These are phyloP conservation scores for Antedon mediterranea DNA, from an alignment of 53 echinoderm and acorn worm species.

Conservation along the genomic window DNA sequence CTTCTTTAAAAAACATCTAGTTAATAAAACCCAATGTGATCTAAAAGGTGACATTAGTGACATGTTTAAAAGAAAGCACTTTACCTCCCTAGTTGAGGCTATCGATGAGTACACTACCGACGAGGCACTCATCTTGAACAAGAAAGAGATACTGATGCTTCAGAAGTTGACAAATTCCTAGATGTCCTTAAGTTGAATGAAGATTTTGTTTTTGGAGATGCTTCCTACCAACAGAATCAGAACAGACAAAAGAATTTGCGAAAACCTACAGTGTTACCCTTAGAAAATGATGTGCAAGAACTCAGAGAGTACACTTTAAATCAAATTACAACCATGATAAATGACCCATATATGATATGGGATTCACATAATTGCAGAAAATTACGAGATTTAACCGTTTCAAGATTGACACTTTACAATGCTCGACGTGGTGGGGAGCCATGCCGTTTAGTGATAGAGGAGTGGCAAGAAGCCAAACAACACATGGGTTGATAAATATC, in stretches of 20 bases:
- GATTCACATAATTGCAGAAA: conserved; percentile 18
- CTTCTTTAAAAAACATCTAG: conserved; percentile 20
- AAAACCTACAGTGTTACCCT: conserved; percentile 33
- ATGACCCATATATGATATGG: conserved; percentile 13
- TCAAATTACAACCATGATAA: conserved; percentile 8
- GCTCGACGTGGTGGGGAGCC: conserved; percentile 57
- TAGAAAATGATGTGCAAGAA: conserved; percentile 37
- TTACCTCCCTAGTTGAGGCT: conserved; percentile 28
- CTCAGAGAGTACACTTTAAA: conserved; percentile 24
- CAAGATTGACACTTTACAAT: conserved; percentile 45
- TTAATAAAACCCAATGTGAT: conserved; percentile 6
- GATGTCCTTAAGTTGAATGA: conserved; percentile 40
- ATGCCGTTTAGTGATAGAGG: conserved; percentile 16
- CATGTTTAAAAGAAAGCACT: conserved; percentile 43
- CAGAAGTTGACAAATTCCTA: conserved; percentile 50
- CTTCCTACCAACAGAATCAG: conserved; percentile 29
- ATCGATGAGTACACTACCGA: conserved; percentile 23
- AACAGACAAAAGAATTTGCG: conserved; percentile 25
- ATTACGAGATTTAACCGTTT: conserved; percentile 22
- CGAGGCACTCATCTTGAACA: conserved; percentile 21
- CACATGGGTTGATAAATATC: conserved; percentile 26
- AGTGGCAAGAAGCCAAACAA: conserved; percentile 46
- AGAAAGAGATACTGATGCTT: conserved; percentile 24
- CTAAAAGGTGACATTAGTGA: conserved; percentile 19
- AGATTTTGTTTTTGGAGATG: conserved; percentile 44